These are phyloP conservation scores for Megaceryle maxima DNA, from an alignment of 2,113 vertebrate genomes.

Conservation along the genomic window DNA sequence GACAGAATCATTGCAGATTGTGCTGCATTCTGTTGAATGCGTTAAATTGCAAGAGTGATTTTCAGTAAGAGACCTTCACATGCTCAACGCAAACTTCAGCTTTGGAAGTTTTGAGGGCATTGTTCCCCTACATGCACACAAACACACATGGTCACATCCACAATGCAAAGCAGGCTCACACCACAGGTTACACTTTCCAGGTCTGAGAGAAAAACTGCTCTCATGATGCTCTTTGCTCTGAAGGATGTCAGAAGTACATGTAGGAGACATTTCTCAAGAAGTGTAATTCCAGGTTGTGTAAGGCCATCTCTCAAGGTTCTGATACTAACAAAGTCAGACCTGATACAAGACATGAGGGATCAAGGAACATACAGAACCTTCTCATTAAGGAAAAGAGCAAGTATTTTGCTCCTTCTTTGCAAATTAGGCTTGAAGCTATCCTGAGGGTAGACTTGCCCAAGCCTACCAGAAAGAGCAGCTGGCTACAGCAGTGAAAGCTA, in stretches of 20 bases:
- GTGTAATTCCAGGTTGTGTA: background rate
- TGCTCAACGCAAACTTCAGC: accelerated
- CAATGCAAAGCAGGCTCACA: background rate
- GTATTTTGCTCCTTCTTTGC: background rate
- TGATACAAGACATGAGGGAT: background rate
- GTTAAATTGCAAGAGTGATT: background rate
- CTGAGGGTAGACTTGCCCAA: background rate
- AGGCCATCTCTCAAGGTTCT: background rate
- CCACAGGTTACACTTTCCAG: background rate
- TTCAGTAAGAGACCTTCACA: background rate
- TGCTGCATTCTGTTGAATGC: background rate
- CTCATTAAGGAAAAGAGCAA: background rate
- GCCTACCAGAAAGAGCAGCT: background rate
- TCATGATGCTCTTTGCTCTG: background rate
- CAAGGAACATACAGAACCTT: background rate
- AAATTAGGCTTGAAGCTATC: background rate
- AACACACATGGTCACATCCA: accelerated
- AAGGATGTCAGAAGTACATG: background rate
- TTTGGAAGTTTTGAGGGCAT: background rate
- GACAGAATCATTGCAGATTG: background rate
- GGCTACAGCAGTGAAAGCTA: background rate
- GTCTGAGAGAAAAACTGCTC: background rate
- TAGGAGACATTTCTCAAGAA: background rate
- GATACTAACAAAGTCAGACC: background rate
- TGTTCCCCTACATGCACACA: background rate